phyloP scores from a whole-genome alignment of 2,888 invertebrate species.

The Lasius platythorax region DNA sequence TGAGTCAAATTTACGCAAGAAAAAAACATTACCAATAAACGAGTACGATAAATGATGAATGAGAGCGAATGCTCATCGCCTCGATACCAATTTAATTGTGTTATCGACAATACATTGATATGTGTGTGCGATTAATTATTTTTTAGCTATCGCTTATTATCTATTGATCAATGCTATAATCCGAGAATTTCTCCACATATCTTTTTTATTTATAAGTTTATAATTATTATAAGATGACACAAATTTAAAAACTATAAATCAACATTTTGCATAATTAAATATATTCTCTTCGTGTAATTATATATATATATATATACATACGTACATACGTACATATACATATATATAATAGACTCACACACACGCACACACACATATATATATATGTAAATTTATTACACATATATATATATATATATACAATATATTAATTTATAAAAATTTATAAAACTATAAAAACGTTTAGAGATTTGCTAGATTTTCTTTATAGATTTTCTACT shows the following conservation, averaged over 20 bases:
- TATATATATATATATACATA: too few relatives aligned
- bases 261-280: slow-evolving; percentile 1
- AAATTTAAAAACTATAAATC: background rate
- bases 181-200: slow-evolving; percentile 1
- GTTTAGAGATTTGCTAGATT: background rate
- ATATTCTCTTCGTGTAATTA: too few relatives aligned
- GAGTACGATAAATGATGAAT: slow-evolving; percentile 53
- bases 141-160: background rate
- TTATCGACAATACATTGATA: slow-evolving; percentile 2
- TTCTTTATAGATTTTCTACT: background rate
- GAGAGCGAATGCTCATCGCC: slow-evolving; percentile 70
- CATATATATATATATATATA: background rate
- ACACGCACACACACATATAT: too few relatives aligned
- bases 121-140: slow-evolving; percentile 9
- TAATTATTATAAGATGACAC: background rate
- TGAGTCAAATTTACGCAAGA: slow-evolving; percentile 83
- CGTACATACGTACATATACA: background rate
- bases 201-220: slow-evolving; percentile 14
- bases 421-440: background rate
- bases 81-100: slow-evolving; percentile 24
- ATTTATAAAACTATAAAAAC: background rate
- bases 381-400: too few relatives aligned
- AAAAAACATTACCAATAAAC: slow-evolving; percentile 61
- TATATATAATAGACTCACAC: too few relatives aligned
- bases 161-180: background rate